Evolutionary conservation across 2,888 invertebrate species (phyloP).

Genomic region (Caenorhabditis auriculariae): DNA sequence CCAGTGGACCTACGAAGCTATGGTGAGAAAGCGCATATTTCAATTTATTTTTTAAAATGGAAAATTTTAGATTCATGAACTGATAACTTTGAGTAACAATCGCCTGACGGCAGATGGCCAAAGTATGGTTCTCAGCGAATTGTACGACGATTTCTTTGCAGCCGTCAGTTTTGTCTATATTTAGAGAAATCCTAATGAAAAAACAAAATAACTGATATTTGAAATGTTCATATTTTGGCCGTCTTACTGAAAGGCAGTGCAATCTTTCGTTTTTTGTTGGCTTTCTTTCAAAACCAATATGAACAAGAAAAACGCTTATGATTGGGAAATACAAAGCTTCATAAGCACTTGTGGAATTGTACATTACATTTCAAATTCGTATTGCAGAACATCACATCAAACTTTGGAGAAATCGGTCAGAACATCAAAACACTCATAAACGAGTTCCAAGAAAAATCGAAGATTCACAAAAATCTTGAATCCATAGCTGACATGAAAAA

Average conservation of each 20-base stretch:
- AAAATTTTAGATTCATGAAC: conserved; percentile 4
- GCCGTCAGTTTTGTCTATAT: conserved; percentile 69
- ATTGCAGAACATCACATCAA: conserved; percentile 82
- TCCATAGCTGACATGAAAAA: conserved; percentile 96
- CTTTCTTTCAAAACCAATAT: too few relatives aligned
- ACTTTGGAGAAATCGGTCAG: conserved; percentile 97
- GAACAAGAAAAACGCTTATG: too few relatives aligned
- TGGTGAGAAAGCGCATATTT: background rate
- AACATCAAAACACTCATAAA: conserved; percentile 96
- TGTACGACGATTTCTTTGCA: conserved; percentile 95
- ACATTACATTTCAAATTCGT: too few relatives aligned
- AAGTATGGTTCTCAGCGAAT: conserved; percentile 83
- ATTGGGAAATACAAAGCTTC: too few relatives aligned
- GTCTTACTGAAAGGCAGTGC: too few relatives aligned
- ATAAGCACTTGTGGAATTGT: too few relatives aligned
- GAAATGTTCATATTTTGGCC: too few relatives aligned
- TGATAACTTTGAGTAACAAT: conserved; percentile 84
- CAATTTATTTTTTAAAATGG: background rate
- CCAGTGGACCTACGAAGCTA: conserved; percentile 85
- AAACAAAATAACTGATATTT: too few relatives aligned
- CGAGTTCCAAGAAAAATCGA: conserved; percentile 88
- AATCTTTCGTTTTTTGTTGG: too few relatives aligned
- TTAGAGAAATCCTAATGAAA: background rate
- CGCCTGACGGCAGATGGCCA: conserved; percentile 89
- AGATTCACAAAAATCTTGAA: conserved; percentile 85